Percentiles rank a stretch among this genome's conserved stretches.
phyloP scores from a whole-genome alignment of 2,888 invertebrate species.

The Yponomeuta cagnagella region DNA sequence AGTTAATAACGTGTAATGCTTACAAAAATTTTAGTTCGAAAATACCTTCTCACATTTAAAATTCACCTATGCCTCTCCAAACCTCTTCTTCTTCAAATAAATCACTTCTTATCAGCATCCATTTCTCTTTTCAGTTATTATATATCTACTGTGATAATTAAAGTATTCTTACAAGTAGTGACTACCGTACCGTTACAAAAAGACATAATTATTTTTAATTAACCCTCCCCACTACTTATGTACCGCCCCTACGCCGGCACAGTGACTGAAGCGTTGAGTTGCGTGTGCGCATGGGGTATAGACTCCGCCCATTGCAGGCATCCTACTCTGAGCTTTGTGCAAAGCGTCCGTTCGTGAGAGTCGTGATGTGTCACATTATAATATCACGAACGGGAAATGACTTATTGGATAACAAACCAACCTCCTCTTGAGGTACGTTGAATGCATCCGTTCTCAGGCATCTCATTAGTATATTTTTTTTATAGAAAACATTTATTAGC shows the following conservation, averaged over 20 bases:
- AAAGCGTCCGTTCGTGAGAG: not conserved
- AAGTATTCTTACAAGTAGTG: not conserved
- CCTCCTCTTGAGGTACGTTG: not conserved
- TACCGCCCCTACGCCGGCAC: conserved; percentile 28
- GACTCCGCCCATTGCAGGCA: conserved; percentile 2
- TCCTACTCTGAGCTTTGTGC: conserved; percentile 1
- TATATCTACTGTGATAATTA: not conserved
- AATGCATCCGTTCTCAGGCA: not conserved
- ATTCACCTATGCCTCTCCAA: not conserved
- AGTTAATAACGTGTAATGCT: no score
- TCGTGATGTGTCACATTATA: not conserved
- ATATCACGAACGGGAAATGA: not conserved
- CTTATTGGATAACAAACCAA: not conserved
- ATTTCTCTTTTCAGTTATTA: not conserved
- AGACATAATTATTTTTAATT: conserved; percentile 11
- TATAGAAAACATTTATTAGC: not conserved
- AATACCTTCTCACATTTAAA: no score
- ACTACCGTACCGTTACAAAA: conserved; percentile 2
- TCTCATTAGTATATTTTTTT: not conserved
- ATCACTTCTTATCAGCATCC: not conserved
- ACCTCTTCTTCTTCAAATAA: not conserved
- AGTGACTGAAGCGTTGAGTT: conserved; percentile 24
- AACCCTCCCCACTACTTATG: conserved; percentile 3
- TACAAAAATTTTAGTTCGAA: no score
- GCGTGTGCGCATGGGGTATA: conserved; percentile 40